phyloP scores from a whole-genome alignment of 2,888 invertebrate species.

The Panzeria rudis region DNA sequence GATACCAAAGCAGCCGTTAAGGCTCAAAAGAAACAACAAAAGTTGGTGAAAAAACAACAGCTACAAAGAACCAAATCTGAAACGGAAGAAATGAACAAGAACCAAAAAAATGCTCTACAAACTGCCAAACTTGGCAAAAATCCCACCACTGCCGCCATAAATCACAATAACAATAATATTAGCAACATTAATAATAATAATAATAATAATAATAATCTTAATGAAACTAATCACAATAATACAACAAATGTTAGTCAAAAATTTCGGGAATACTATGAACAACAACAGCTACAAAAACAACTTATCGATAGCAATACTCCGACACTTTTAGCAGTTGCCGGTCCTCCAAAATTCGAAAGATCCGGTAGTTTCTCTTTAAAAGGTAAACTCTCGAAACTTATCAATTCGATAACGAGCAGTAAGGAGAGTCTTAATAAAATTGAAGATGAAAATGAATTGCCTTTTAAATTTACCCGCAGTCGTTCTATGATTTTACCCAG shows the following conservation, averaged over 20 bases:
- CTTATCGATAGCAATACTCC: conserved; percentile 13
- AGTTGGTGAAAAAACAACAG: conserved; percentile 78
- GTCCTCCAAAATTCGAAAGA: conserved; percentile 81
- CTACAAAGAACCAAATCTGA: conserved; percentile 78
- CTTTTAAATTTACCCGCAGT: conserved; percentile 82
- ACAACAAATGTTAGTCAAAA: conserved; percentile 75
- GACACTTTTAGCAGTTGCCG: conserved; percentile 52
- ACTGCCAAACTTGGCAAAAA: conserved; percentile 68
- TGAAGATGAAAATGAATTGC: conserved; percentile 74
- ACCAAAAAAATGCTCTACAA: conserved; percentile 83
- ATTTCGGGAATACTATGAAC: conserved; percentile 75
- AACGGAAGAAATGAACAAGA: conserved; percentile 84
- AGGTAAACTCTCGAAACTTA: conserved; percentile 80
- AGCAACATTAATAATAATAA: conserved; percentile 75
- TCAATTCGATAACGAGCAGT: conserved; percentile 82
- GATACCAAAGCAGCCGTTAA: conserved; percentile 80
- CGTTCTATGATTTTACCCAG: conserved; percentile 82
- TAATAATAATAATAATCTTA: conserved; percentile 73
- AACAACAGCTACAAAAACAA: conserved; percentile 70
- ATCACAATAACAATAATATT: conserved; percentile 80
- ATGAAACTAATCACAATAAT: conserved; percentile 79
- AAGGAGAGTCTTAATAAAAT: conserved; percentile 81
- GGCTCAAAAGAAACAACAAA: conserved; percentile 84
- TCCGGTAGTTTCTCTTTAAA: conserved; percentile 83
- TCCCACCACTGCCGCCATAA: conserved; percentile 73